These are phyloP conservation scores for Pangasius mekongensis DNA, from an alignment of 2,797 vertebrate genomes.

Conservation along the genomic window DNA sequence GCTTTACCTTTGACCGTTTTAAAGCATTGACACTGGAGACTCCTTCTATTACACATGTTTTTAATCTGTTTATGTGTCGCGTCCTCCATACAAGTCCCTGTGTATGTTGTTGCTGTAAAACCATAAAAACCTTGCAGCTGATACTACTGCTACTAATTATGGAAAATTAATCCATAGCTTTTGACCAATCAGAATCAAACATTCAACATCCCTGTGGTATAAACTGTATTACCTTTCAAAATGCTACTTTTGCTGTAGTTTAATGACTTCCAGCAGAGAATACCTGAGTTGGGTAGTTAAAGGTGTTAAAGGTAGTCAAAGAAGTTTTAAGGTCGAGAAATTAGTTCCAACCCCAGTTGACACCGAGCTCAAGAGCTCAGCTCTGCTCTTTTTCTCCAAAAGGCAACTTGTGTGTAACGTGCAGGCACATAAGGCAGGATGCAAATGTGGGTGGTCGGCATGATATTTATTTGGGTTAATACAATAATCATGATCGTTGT, in stretches of 20 bases:
- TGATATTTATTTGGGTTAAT: neutral
- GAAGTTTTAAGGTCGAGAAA: neutral
- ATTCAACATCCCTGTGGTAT: neutral
- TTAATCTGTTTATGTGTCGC: neutral
- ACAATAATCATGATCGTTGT: neutral
- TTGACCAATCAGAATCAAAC: neutral
- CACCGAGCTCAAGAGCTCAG: neutral
- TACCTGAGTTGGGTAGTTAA: neutral
- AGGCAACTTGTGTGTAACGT: neutral
- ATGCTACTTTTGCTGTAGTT: neutral
- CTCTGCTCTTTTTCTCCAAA: neutral
- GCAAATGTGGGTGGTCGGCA: neutral
- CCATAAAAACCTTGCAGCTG: neutral
- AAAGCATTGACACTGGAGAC: neutral
- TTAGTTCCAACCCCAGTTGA: neutral
- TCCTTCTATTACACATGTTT: neutral
- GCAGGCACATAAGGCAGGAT: neutral
- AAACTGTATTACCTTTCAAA: neutral
- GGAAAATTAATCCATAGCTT: neutral
- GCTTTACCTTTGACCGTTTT: neutral
- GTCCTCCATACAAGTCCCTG: neutral
- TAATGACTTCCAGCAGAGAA: neutral
- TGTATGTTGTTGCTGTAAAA: neutral
- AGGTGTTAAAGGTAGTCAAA: neutral
- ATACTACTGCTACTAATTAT: neutral